Conservation (phyloP, 2,113 vertebrate genomes). For the Sturnira hondurensis region DNA sequence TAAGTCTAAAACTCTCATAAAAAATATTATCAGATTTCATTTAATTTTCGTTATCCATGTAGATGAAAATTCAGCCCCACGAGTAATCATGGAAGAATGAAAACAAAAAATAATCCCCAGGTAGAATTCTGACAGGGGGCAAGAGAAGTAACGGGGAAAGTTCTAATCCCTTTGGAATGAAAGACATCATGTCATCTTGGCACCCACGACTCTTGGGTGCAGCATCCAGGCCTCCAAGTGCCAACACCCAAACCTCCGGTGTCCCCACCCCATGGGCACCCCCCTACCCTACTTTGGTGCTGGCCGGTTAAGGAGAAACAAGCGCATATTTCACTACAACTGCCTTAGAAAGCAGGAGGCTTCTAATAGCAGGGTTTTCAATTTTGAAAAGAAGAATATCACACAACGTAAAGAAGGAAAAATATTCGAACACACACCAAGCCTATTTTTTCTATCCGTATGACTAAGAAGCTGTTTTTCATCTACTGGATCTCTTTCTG, state of each 20-base stretch:
- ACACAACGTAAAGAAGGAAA: background rate
- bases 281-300: background rate
- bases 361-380: background rate
- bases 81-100: background rate
- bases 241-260: background rate
- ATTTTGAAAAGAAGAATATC: slow-evolving; percentile 23
- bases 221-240: background rate
- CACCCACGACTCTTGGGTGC: background rate
- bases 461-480: background rate
- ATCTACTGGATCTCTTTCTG: background rate
- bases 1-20: background rate
- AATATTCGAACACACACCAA: background rate
- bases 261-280: background rate
- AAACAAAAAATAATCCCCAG: background rate
- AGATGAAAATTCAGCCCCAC: slow-evolving; percentile 16
- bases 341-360: background rate
- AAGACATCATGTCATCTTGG: background rate
- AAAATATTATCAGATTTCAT: background rate
- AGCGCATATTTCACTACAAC: background rate
- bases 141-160: background rate
- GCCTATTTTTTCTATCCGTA: background rate
- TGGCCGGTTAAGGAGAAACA: background rate
- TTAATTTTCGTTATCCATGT: background rate
- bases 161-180: background rate
- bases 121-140: background rate